A percentile compares a stretch with the other conserved stretches of the same genome.
Conservation (phyloP, 2,113 vertebrate species). For the Indicator indicator region DNA sequence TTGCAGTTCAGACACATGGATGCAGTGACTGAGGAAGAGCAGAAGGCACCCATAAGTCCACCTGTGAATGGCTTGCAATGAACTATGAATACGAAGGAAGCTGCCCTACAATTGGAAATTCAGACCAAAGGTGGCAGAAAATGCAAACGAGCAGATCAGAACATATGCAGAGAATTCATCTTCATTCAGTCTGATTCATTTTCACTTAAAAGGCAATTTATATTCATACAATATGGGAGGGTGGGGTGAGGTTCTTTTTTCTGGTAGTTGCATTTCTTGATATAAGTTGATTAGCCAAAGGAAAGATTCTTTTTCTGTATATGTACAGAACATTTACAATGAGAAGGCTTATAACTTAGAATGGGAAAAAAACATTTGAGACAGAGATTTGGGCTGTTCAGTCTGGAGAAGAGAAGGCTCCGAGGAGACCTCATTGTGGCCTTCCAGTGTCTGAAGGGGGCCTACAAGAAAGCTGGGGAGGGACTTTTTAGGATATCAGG, state of each 20-base stretch:
- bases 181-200: neutral
- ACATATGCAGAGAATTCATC: neutral
- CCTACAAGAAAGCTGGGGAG: too few species aligned
- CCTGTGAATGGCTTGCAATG: neutral
- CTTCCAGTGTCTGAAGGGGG: too few species aligned
- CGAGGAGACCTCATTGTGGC: too few species aligned
- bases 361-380: neutral
- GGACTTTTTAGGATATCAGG: too few species aligned
- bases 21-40: neutral
- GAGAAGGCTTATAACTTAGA: neutral
- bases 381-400: too few species aligned
- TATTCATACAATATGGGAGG: neutral
- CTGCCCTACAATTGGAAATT: neutral
- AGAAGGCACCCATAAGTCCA: neutral
- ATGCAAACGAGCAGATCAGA: neutral
- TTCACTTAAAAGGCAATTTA: slow-evolving; percentile 28
- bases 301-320: neutral
- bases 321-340: neutral
- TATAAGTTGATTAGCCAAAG: neutral
- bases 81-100: neutral
- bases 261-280: neutral
- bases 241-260: neutral
- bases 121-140: neutral
- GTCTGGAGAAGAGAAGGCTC: too few species aligned
- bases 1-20: neutral